A percentile compares a stretch with the other conserved stretches of the same genome.
These are phyloP conservation scores for Hermetia illucens DNA, from an alignment of 1,140 invertebrate species.

Conservation along the genomic window DNA sequence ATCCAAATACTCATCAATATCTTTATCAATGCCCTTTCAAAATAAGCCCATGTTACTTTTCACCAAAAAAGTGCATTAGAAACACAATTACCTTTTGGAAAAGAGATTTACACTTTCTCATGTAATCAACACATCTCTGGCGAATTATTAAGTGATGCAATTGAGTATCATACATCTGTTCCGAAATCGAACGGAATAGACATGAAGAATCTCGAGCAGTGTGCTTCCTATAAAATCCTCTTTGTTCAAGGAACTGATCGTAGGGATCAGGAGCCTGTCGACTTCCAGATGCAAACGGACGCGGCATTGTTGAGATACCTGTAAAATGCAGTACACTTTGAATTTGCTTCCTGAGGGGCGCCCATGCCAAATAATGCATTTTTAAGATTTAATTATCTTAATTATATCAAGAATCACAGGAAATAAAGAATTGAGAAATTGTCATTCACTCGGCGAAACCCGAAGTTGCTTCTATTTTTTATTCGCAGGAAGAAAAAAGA, in stretches of 20 bases:
- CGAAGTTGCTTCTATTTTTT: no score
- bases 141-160: slow-evolving; percentile 56
- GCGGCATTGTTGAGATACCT: slow-evolving; percentile 11
- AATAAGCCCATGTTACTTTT: slow-evolving; percentile 14
- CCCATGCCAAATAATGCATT: no score
- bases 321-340: no score
- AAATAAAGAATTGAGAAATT: no score
- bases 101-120: slow-evolving; percentile 41
- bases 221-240: slow-evolving; percentile 68
- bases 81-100: slow-evolving; percentile 29
- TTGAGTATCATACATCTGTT: slow-evolving; percentile 72
- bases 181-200: slow-evolving; percentile 69
- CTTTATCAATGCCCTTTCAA: slow-evolving; percentile 18
- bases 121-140: slow-evolving; percentile 54
- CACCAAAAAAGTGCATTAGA: slow-evolving; percentile 5
- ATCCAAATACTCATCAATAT: slow-evolving; percentile 48
- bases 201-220: slow-evolving; percentile 70
- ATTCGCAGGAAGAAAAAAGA: no score
- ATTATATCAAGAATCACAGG: no score
- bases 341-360: no score
- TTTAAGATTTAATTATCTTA: no score
- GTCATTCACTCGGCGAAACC: no score
- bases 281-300: slow-evolving; percentile 28
- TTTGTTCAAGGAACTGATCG: slow-evolving; percentile 61
- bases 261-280: slow-evolving; percentile 33